Conservation (phyloP, 1,140 invertebrate species). For the Drosophila pectinifera region DNA sequence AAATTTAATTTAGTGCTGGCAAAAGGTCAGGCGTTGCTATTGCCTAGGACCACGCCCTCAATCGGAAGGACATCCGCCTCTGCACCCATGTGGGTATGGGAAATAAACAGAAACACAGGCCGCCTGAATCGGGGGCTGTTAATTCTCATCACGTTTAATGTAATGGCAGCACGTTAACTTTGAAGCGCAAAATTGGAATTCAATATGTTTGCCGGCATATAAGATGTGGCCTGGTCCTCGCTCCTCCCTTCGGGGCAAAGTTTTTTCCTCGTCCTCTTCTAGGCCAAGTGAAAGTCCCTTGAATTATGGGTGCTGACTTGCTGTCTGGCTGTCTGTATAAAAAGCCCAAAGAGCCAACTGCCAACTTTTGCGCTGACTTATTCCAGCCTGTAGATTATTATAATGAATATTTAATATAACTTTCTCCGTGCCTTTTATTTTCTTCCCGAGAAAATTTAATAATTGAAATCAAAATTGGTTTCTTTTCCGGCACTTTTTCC, state of each 20-base stretch:
- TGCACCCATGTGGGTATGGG: neutral
- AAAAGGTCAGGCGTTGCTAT: slow-evolving; percentile 58
- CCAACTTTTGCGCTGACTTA: slow-evolving; percentile 53
- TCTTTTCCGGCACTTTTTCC: slow-evolving; percentile 28
- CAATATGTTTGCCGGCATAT: slow-evolving; percentile 76
- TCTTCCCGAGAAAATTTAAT: slow-evolving; percentile 30
- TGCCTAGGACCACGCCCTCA: slow-evolving; percentile 52
- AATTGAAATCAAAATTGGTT: slow-evolving; percentile 60
- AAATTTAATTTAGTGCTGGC: slow-evolving; percentile 79
- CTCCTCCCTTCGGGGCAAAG: slow-evolving; percentile 25
- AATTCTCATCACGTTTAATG: slow-evolving; percentile 83
- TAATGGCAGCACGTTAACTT: slow-evolving; percentile 81
- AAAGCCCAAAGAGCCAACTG: slow-evolving; percentile 38
- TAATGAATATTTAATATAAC: slow-evolving; percentile 80
- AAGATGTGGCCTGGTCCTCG: slow-evolving; percentile 43
- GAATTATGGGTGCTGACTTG: slow-evolving; percentile 55
- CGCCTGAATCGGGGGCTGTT: slow-evolving; percentile 59
- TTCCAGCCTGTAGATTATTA: slow-evolving; percentile 64
- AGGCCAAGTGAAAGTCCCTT: slow-evolving; percentile 55
- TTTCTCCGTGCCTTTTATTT: slow-evolving; percentile 35
- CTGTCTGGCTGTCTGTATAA: slow-evolving; percentile 17
- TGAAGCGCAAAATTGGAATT: slow-evolving; percentile 80
- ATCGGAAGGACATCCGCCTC: slow-evolving; percentile 25
- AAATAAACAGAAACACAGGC: slow-evolving; percentile 11
- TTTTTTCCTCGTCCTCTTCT: slow-evolving; percentile 41